phyloP scores from a whole-genome alignment of 2,797 vertebrate genomes.

The Ctenochaetus hawaiiensis region DNA sequence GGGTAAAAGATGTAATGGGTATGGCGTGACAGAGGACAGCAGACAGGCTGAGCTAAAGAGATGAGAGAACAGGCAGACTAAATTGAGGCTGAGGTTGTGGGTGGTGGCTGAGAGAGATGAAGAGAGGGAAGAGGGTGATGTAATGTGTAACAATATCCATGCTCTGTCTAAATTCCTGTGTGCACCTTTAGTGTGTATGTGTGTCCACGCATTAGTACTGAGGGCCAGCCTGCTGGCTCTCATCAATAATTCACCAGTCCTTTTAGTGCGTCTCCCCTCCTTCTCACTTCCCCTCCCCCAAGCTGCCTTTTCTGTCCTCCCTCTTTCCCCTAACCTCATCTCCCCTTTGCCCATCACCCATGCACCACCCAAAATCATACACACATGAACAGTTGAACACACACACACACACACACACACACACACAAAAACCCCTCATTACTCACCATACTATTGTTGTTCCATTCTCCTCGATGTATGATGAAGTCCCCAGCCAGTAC shows the following conservation, averaged over 20 bases:
- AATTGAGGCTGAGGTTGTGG: conserved; percentile 63
- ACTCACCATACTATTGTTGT: conserved; percentile 1
- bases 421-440: conserved; percentile 14
- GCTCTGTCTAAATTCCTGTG: conserved; percentile 78
- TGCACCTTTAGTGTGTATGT: conserved; percentile 72
- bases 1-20: conserved; percentile 1
- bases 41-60: conserved; percentile 46
- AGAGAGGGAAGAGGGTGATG: conserved; percentile 78
- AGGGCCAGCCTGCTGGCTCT: conserved; percentile 86
- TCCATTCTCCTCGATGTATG: background rate
- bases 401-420: conserved; percentile 10
- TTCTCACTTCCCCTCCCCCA: conserved; percentile 61
- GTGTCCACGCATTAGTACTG: conserved; percentile 75
- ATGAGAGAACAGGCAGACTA: conserved; percentile 50
- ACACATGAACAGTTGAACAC: background rate
- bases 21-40: conserved; percentile 32
- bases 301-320: conserved; percentile 61
- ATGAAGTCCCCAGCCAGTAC: background rate
- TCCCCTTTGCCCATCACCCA: conserved; percentile 23
- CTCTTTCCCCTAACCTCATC: conserved; percentile 58
- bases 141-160: conserved; percentile 89
- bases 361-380: conserved; percentile 27
- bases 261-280: conserved; percentile 81
- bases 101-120: conserved; percentile 53
- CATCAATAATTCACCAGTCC: conserved; percentile 93